Evolutionary conservation across 2,113 vertebrate species (phyloP).

Genomic region (Turdus rufiventris): DNA sequence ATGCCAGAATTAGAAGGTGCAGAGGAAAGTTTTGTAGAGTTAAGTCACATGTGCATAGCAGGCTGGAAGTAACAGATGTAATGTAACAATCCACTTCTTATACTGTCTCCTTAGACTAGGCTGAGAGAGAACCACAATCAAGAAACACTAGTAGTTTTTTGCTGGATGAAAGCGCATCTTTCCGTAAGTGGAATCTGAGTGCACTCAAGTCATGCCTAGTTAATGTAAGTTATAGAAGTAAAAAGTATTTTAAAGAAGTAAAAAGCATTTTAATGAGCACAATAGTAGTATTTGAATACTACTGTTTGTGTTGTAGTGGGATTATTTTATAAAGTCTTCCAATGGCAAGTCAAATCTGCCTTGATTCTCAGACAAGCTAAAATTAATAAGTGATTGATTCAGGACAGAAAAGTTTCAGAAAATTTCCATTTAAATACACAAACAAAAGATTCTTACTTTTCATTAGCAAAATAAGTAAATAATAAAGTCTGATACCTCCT

Average conservation of each 20-base stretch:
- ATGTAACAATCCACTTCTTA: not conserved
- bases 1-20: not conserved
- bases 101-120: not conserved
- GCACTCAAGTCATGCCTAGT: not conserved
- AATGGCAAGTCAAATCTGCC: not conserved
- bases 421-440: not conserved
- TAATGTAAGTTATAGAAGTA: not conserved
- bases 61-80: not conserved
- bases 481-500: not conserved
- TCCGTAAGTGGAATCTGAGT: not conserved
- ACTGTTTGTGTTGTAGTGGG: not conserved
- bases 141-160: not conserved
- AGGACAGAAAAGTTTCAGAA: not conserved
- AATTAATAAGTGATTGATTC: not conserved
- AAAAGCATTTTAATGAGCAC: not conserved
- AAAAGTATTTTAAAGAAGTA: not conserved
- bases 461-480: not conserved
- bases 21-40: not conserved
- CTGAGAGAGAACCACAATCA: not conserved
- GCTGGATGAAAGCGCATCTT: not conserved
- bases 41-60: not conserved
- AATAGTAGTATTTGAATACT: not conserved
- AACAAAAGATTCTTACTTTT: not conserved
- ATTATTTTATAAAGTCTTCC: not conserved
- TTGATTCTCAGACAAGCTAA: not conserved